Conservation (phyloP, 2,888 invertebrate species). For the Lottia scabra region DNA sequence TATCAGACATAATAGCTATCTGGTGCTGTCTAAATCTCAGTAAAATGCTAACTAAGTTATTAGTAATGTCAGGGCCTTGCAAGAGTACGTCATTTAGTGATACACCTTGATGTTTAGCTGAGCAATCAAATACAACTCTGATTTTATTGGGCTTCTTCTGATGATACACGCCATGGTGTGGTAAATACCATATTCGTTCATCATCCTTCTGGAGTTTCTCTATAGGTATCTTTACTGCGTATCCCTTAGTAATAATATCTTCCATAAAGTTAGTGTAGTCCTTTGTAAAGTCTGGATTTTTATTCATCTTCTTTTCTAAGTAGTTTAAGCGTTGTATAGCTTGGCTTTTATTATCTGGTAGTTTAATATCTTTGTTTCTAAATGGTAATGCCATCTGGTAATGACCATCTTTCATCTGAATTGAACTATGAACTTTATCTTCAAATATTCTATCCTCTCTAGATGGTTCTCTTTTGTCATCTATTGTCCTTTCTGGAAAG, state of each 20-base stretch:
- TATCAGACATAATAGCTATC: slow-evolving; percentile 34
- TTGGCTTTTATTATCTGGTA: neutral
- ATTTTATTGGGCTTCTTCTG: slow-evolving; percentile 10
- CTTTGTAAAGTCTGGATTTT: neutral
- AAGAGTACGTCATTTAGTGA: slow-evolving; percentile 33
- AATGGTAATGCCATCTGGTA: neutral
- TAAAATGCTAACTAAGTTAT: slow-evolving; percentile 35
- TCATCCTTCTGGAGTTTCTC: neutral
- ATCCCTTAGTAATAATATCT: slow-evolving; percentile 15
- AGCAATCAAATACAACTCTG: neutral
- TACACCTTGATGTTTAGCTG: slow-evolving; percentile 12
- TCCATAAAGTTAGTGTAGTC: slow-evolving; percentile 17
- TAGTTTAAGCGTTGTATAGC: slow-evolving; percentile 8
- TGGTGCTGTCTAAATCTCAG: slow-evolving; percentile 33
- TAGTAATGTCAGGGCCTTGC: slow-evolving; percentile 38
- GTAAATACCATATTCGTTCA: slow-evolving; percentile 24
- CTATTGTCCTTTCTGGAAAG: slow-evolving; percentile 4
- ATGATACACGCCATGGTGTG: neutral
- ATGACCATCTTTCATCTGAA: neutral
- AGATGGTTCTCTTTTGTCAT: neutral
- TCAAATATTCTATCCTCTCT: neutral
- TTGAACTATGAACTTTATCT: neutral
- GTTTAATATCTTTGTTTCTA: neutral
- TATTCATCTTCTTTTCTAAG: slow-evolving; percentile 13
- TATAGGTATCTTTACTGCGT: slow-evolving; percentile 13